Evolutionary conservation across 2,113 vertebrate species (phyloP).

Genomic region (Pagrus major): DNA sequence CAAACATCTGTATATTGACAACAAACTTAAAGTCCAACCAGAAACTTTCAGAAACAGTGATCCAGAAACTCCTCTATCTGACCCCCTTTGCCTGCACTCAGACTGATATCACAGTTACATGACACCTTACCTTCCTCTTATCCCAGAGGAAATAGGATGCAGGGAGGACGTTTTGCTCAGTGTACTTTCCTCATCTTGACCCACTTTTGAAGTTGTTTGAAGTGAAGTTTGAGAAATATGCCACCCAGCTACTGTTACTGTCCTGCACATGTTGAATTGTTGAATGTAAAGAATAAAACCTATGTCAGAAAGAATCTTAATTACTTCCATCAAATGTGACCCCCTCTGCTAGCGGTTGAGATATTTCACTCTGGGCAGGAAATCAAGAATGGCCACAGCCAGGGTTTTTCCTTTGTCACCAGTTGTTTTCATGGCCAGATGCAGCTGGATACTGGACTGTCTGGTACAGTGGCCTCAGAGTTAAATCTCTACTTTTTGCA

Average conservation of each 20-base stretch:
- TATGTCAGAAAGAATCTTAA: not conserved
- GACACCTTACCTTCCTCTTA: not conserved
- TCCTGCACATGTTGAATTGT: not conserved
- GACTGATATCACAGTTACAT: not conserved
- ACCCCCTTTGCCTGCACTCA: not conserved
- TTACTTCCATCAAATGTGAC: not conserved
- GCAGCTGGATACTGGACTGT: not conserved
- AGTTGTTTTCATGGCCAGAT: not conserved
- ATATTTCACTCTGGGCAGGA: not conserved
- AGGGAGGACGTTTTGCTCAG: not conserved
- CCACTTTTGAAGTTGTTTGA: slow-evolving; percentile 17
- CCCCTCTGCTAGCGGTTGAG: not conserved
- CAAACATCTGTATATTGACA: not conserved
- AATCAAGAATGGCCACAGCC: not conserved
- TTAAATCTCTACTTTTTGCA: not conserved
- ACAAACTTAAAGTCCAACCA: not conserved
- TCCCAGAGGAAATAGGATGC: slow-evolving; percentile 1
- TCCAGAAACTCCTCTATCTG: not conserved
- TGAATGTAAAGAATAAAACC: not conserved
- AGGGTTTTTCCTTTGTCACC: not conserved
- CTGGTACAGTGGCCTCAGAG: not conserved
- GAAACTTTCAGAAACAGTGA: not conserved
- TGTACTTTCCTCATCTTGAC: not conserved
- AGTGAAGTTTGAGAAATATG: not conserved
- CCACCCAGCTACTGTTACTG: not conserved